Evolutionary conservation across 92 coral and sea anemone species (phyloP), one percentile per base, ranked within the genome.

Genomic region (Palythoa heliodiscus): DNA sequence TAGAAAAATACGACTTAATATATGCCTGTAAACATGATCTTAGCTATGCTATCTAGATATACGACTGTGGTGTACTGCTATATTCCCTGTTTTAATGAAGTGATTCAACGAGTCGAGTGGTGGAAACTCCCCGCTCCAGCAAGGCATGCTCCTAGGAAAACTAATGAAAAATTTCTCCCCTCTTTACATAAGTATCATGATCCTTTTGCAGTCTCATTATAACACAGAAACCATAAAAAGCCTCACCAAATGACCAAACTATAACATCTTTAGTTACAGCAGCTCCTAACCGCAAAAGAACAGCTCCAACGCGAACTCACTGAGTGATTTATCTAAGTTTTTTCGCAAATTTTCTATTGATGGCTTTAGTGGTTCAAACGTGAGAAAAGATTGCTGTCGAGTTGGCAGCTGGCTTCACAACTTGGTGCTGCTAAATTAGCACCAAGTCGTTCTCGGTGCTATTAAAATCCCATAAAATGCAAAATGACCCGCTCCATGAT

Each of bases 391-490:
- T 63, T 43, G 57, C 43, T 40, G 25, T 64, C 60, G 25, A n/a
- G 25, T 63, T 80, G 73, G 60, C 74, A 80, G 84, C 73, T 79
- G 73, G 84, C 16, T 3, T 4, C 39, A 63, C 7, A 39, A 54
- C 50, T 37, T 38, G 50, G 83, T 38, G 10, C 53, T 58, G 54
- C 17, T 61, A 78, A 78, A 78, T 15, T 40, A 63, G 40, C 39
- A n/a, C 22, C 58, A 11, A 64, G 38, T 16, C 24, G 73, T 63
- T 17, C 54, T 64, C 20, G 14, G 73, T 66, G 84, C 84, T 80
- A 66, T 80, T 80, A 80, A 80, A 80, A 80, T 23, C 73, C 84
- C 52, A 80, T 80, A 80, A 80, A 43, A 48, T 66, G 84, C 73
- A 80, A 64, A 80, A 66, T 24, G 74, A 66, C 43, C 53, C 57